phyloP scores from a whole-genome alignment of 2,888 invertebrate species.

The Drosophila fulvimacula region DNA sequence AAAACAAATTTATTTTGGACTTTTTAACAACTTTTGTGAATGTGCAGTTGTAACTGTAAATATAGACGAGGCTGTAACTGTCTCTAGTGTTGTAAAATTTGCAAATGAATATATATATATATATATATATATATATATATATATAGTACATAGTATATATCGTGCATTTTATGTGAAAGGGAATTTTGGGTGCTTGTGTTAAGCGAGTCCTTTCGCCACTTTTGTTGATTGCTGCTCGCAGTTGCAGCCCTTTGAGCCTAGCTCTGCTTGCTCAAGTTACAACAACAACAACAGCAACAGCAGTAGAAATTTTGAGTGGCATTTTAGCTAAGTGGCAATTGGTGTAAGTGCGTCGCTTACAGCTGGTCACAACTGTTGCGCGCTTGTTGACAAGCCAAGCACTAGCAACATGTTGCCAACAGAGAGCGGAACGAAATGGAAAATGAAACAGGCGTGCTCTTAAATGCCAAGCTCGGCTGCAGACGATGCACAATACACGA shows the following conservation, averaged over 20 bases:
- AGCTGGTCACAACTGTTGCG: slow-evolving; percentile 69
- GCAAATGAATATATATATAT: background rate
- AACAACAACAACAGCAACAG: background rate
- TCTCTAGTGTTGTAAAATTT: background rate
- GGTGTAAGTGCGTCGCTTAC: slow-evolving; percentile 44
- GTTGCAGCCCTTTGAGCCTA: slow-evolving; percentile 7
- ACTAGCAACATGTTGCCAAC: slow-evolving; percentile 69
- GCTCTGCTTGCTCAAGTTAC: background rate
- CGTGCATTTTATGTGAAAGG: slow-evolving; percentile 52
- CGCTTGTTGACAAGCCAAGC: slow-evolving; percentile 20
- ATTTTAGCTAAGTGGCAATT: slow-evolving; percentile 57
- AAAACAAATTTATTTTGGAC: slow-evolving; percentile 79
- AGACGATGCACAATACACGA: background rate
- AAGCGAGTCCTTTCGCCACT: slow-evolving; percentile 54
- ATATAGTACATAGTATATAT: no score
- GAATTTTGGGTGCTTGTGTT: background rate
- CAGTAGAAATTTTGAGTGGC: slow-evolving; percentile 29
- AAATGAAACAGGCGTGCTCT: slow-evolving; percentile 55
- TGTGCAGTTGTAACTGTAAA: slow-evolving; percentile 22
- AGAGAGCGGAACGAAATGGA: slow-evolving; percentile 61
- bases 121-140: no score
- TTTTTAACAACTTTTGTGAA: slow-evolving; percentile 75
- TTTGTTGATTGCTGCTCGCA: slow-evolving; percentile 62
- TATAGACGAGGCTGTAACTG: slow-evolving; percentile 2
- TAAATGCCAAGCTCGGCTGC: slow-evolving; percentile 20